Percentiles rank a stretch among this genome's conserved stretches.
phyloP scores from a whole-genome alignment of 1,140 invertebrate species.

The Penaeus japonicus region DNA sequence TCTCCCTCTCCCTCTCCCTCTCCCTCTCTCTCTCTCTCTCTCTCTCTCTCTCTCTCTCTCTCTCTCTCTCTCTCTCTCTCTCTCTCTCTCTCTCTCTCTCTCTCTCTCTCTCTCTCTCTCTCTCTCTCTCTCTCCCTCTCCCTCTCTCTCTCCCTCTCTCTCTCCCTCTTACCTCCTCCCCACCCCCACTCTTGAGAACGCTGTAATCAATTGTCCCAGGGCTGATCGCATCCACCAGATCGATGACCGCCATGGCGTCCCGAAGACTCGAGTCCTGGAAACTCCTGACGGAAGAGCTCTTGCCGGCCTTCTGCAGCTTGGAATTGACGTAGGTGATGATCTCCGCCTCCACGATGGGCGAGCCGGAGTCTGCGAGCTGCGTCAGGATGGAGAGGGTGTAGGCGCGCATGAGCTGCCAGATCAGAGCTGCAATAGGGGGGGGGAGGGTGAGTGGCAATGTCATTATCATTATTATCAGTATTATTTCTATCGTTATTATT shows the following conservation, averaged over 20 bases:
- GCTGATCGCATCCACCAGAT: constrained; percentile 96
- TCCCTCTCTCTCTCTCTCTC: no score
- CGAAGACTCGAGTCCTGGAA: constrained; percentile 89
- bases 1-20: no score
- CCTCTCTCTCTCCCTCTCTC: not conserved
- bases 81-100: not conserved
- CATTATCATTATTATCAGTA: not conserved
- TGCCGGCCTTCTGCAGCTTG: constrained; percentile 83
- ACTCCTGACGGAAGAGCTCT: constrained; percentile 79
- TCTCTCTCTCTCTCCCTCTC: not conserved
- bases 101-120: not conserved
- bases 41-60: no score
- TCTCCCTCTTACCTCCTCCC: constrained; percentile 75
- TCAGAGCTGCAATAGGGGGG: constrained; percentile 75
- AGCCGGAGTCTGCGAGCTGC: constrained; percentile 85
- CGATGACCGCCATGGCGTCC: constrained; percentile 88
- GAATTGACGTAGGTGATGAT: constrained; percentile 97
- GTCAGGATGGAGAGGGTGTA: constrained; percentile 95
- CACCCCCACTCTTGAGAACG: constrained; percentile 79
- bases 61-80: no score
- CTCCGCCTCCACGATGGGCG: constrained; percentile 91
- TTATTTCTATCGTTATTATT: not conserved
- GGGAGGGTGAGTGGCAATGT: constrained; percentile 7
- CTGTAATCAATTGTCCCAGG: constrained; percentile 95
- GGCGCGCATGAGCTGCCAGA: constrained; percentile 99